A percentile compares a stretch with the other conserved stretches of the same genome.
phyloP scores from a whole-genome alignment of 2,888 invertebrate genomes.

The Thyatira batis region DNA sequence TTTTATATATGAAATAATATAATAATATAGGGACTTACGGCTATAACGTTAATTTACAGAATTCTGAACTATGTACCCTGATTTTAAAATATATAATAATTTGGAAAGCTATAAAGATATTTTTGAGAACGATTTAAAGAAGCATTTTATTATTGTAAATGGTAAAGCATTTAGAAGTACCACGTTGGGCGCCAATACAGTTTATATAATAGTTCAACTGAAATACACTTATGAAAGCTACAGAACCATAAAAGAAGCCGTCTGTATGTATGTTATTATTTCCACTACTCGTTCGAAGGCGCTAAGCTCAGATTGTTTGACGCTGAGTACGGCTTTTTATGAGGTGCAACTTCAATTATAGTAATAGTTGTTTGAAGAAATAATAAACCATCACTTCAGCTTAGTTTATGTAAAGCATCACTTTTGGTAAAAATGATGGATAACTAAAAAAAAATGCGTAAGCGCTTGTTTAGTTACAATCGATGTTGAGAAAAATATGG shows the following conservation, averaged over 20 bases:
- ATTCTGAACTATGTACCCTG: no score
- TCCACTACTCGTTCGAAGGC: neutral
- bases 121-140: no score
- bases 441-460: no score
- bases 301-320: neutral
- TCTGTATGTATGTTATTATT: neutral
- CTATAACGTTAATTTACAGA: no score
- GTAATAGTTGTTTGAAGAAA: neutral
- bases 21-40: no score
- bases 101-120: no score
- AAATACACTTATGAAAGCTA: neutral
- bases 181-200: conserved; percentile 1
- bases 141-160: no score
- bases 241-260: neutral
- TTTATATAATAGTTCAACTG: neutral
- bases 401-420: neutral
- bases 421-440: no score
- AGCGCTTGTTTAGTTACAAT: no score
- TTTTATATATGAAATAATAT: neutral
- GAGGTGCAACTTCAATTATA: neutral
- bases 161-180: no score
- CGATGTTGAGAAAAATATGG: no score
- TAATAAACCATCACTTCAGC: neutral
- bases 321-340: neutral
- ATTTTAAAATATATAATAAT: no score